Evolutionary conservation across 1,140 invertebrate species (phyloP), one percentile per base, ranked within the genome.

Genomic region (Pogonomyrmex barbatus): DNA sequence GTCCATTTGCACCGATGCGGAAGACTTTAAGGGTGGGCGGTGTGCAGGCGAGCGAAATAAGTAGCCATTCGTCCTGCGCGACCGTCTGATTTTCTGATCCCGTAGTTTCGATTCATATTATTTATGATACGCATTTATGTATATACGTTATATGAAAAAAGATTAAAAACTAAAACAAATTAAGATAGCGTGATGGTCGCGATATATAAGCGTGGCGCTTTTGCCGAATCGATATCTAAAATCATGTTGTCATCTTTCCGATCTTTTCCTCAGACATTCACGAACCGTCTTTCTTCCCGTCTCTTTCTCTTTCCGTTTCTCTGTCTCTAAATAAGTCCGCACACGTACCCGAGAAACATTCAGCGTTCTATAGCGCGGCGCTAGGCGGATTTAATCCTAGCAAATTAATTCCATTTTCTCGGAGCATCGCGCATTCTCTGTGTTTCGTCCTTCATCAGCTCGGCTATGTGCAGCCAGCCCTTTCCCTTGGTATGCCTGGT

Each of bases 371-470:
- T 88, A 93, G 76, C 90, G 56, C 54, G 83, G 91, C 87, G 90
- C 92, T 92, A 92, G 93, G 91, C 88, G 93, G 93, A 95, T 95
- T 95, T 94, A 95, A 94, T 95, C 93, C 93, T 92, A 94, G 93
- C 92, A 95, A 95, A 95, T 95, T 95, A 95, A 95, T 95, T 94
- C 94, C 94, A 95, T 95, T 95, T 95, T 95, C 94, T 92, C 93
- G 92, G 92, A 94, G 93, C 93, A 94, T 94, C 94, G 92, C 92
- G 93, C 93, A 94, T 94, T 94, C 94, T 93, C 92, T 93, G 91
- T 94, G 93, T 94, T 94, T 94, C 93, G 93, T 94, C 93, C 94
- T 95, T 95, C 94, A 94, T 95, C 94, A 94, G 93, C 91, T 94
- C 91, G 91, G 90, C 93, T 93, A 93, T 94, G 92, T 91, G 92